phyloP scores from a whole-genome alignment of 2,888 invertebrate species.

The Charanyca ferruginea region DNA sequence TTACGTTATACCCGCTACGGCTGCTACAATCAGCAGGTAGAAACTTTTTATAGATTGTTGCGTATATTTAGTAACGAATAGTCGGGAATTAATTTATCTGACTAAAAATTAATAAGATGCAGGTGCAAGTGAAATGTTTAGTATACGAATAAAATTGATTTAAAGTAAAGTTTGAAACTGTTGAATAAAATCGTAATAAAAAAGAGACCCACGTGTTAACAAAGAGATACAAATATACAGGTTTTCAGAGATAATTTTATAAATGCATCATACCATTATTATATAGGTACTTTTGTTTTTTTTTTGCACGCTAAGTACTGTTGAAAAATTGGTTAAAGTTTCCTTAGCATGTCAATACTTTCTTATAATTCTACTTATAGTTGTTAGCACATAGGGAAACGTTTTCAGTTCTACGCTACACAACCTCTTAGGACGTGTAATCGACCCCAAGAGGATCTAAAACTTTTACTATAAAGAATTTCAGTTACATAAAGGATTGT shows the following conservation, averaged over 20 bases:
- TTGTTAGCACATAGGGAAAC: neutral
- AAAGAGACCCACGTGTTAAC: too few relatives aligned
- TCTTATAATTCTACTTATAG: slow-evolving; percentile 6
- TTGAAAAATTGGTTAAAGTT: slow-evolving; percentile 15
- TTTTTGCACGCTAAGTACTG: slow-evolving; percentile 5
- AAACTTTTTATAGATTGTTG: slow-evolving; percentile 15
- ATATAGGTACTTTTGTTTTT: too few relatives aligned
- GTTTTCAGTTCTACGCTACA: neutral
- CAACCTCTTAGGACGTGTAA: neutral
- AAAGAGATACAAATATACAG: too few relatives aligned
- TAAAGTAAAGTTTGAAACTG: too few relatives aligned
- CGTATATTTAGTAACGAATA: slow-evolving; percentile 13
- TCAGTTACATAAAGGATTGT: slow-evolving; percentile 2
- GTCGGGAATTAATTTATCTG: neutral
- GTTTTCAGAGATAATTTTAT: too few relatives aligned
- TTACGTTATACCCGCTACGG: slow-evolving; percentile 20
- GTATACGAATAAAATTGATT: neutral
- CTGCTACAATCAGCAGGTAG: slow-evolving; percentile 17
- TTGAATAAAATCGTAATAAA: too few relatives aligned
- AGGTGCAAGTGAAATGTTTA: neutral
- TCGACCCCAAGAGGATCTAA: too few relatives aligned
- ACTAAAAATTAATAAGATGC: slow-evolving; percentile 2
- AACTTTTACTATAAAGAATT: neutral
- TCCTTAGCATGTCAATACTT: slow-evolving; percentile 23
- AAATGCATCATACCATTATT: too few relatives aligned